A percentile compares a stretch with the other conserved stretches of the same genome.
Evolutionary conservation across 2,888 invertebrate genomes (phyloP).

Genomic region (Abrostola triplasia): DNA sequence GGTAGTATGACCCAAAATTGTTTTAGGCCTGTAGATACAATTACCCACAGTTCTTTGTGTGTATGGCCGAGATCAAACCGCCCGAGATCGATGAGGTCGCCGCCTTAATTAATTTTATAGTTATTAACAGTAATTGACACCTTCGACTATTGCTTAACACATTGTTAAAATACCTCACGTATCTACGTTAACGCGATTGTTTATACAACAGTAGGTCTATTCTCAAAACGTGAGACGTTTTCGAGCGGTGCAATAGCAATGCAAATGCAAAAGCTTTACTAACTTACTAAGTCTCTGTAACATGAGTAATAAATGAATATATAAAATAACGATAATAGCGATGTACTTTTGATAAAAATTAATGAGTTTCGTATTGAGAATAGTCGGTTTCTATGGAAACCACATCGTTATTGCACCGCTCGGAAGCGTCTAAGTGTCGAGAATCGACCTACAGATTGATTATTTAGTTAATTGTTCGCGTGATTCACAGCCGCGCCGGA

Average conservation of each 20-base stretch:
- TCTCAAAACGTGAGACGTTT: not conserved
- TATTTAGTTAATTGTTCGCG: constrained; percentile 18
- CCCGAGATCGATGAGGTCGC: not conserved
- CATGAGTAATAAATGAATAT: no score
- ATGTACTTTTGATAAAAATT: no score
- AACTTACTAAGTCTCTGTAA: no score
- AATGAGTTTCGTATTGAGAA: no score
- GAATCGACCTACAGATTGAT: not conserved
- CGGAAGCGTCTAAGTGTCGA: no score
- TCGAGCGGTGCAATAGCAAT: no score
- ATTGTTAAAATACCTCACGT: constrained; percentile 15
- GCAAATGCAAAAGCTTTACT: no score
- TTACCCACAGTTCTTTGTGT: not conserved
- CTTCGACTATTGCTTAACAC: constrained; percentile 17
- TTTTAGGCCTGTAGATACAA: not conserved
- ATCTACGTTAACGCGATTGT: constrained; percentile 31
- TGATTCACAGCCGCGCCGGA: constrained; percentile 20
- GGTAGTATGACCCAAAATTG: no score
- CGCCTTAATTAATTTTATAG: constrained; percentile 29
- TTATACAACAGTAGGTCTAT: constrained; percentile 15
- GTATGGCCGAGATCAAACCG: not conserved
- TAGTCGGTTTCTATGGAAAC: no score
- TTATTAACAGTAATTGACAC: constrained; percentile 29
- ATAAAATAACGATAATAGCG: no score
- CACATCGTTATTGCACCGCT: no score